Evolutionary conservation across 30 jellyfish, hydroid and myxozoan species (phyloP).

Genomic region (Mastigias papua): DNA sequence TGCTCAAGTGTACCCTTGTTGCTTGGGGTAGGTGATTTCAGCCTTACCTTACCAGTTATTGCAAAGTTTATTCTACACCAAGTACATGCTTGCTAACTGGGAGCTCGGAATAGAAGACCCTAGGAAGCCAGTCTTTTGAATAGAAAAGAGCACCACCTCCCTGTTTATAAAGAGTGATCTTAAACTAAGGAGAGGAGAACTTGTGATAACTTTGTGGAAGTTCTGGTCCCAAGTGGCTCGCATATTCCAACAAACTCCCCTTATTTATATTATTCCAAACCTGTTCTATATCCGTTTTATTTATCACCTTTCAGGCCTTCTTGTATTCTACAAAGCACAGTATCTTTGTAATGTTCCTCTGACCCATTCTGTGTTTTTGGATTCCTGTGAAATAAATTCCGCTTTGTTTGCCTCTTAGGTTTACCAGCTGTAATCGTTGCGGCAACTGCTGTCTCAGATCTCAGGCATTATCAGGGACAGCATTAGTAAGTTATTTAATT

Average conservation of each 20-base stretch:
- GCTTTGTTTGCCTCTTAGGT: constrained; percentile 43
- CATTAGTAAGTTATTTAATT: constrained; percentile 85
- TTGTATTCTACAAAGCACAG: not conserved
- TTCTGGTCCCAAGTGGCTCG: not conserved
- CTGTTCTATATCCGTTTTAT: not conserved
- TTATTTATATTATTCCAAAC: too few species aligned
- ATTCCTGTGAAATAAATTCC: not conserved
- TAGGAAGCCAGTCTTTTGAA: too few species aligned
- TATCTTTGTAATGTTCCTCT: not conserved
- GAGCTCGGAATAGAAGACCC: too few species aligned
- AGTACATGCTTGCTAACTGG: too few species aligned
- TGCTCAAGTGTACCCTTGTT: constrained; percentile 80
- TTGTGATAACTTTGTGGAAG: not conserved
- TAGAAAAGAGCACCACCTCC: too few species aligned
- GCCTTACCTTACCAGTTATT: too few species aligned
- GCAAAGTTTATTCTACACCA: too few species aligned
- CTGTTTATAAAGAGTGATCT: constrained; percentile 91
- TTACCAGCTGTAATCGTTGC: constrained; percentile 87
- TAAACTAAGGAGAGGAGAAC: not conserved
- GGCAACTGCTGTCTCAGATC: constrained; percentile 75
- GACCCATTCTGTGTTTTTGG: not conserved
- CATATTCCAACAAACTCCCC: not conserved
- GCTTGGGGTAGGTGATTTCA: constrained; percentile 94
- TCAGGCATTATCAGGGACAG: constrained; percentile 81
- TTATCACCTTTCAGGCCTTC: not conserved